A percentile compares a stretch with the other conserved stretches of the same genome.
Conservation (phyloP, 2,113 vertebrate genomes). For the Agapornis roseicollis region DNA sequence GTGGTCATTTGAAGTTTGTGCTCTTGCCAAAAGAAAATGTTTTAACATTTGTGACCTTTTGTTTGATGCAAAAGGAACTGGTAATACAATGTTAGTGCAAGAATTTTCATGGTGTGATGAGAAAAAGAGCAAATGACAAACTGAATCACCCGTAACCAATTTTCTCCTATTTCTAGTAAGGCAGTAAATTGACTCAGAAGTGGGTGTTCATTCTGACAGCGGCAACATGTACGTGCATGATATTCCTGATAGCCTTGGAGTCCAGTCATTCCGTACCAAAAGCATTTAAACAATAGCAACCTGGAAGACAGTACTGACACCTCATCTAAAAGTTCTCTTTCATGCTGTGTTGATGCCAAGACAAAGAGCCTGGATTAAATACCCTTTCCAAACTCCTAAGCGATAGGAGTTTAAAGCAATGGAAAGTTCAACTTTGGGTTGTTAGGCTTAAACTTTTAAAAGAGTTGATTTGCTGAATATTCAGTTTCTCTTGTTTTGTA, state of each 20-base stretch:
- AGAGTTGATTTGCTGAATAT: constrained; percentile 5
- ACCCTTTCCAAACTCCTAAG: background rate
- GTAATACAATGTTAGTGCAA: background rate
- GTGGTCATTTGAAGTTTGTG: background rate
- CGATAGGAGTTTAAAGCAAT: background rate
- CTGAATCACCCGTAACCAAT: constrained; percentile 27
- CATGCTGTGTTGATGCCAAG: background rate
- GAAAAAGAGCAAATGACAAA: constrained; percentile 46
- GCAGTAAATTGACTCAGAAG: constrained; percentile 19
- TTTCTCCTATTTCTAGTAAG: background rate
- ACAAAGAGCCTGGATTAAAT: background rate
- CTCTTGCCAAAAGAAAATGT: background rate
- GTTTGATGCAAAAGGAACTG: background rate
- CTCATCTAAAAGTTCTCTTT: background rate
- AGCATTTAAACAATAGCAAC: background rate
- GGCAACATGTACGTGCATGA: background rate
- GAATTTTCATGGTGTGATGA: constrained; percentile 10
- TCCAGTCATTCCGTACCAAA: background rate
- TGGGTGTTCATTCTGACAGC: background rate
- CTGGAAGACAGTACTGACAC: background rate
- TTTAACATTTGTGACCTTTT: background rate
- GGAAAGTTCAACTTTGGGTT: background rate
- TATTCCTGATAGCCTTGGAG: background rate
- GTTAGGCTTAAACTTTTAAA: background rate
- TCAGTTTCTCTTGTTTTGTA: constrained; percentile 19